Conservation (phyloP, 2,113 vertebrate genomes). For the Ibidorhyncha struthersii region DNA sequence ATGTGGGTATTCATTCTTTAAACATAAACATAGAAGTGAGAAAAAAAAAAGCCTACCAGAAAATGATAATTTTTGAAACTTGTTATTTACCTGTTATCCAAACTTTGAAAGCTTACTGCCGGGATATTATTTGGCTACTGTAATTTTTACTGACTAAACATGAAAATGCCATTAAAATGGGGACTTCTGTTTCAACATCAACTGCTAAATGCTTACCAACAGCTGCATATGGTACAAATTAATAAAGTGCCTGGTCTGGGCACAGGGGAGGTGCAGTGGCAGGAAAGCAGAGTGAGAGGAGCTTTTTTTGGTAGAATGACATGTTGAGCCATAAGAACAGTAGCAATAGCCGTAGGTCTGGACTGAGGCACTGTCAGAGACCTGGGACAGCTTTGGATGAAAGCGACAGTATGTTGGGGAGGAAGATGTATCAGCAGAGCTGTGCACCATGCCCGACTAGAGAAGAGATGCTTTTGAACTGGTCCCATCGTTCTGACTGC, state of each 20-base stretch:
- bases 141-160: neutral
- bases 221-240: neutral
- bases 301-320: neutral
- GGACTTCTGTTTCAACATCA: neutral
- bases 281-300: neutral
- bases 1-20: neutral
- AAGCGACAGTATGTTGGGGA: neutral
- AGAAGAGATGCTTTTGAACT: neutral
- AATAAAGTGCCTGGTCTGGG: neutral
- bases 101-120: neutral
- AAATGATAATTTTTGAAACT: neutral
- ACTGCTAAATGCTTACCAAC: neutral
- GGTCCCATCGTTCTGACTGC: neutral
- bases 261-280: neutral
- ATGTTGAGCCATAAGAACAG: neutral
- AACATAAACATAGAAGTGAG: neutral
- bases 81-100: neutral
- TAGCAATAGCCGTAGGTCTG: neutral
- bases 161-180: neutral
- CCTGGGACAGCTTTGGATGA: neutral
- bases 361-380: neutral
- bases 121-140: neutral
- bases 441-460: accelerated
- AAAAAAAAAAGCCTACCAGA: neutral
- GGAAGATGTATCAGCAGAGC: neutral